Evolutionary conservation across 2,113 vertebrate genomes (phyloP).

Genomic region (Corvus hawaiiensis): DNA sequence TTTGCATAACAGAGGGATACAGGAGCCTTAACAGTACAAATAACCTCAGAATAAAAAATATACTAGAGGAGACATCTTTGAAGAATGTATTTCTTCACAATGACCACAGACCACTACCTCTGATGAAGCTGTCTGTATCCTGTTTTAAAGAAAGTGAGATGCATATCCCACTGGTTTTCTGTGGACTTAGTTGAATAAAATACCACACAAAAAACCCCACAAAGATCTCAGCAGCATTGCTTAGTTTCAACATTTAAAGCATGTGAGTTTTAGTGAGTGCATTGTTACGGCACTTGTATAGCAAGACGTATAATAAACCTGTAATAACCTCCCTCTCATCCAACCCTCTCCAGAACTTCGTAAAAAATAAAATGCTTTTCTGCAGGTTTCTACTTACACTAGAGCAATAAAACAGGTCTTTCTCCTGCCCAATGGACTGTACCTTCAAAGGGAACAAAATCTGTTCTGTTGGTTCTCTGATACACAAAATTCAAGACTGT

Average conservation of each 20-base stretch:
- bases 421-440: neutral
- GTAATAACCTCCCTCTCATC: neutral
- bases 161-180: neutral
- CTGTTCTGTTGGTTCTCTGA: neutral
- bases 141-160: neutral
- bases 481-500: neutral
- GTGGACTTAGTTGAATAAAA: neutral
- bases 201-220: neutral
- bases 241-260: neutral
- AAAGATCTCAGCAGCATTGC: neutral
- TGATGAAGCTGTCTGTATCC: neutral
- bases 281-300: neutral
- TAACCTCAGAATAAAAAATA: neutral
- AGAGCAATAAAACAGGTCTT: neutral
- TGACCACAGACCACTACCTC: neutral
- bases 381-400: neutral
- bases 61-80: neutral
- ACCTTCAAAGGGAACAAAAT: neutral
- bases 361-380: neutral
- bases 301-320: neutral
- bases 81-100: neutral
- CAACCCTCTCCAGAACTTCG: neutral
- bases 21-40: neutral
- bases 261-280: neutral
- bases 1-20: neutral